Conservation (phyloP, 2,797 vertebrate genomes). For the Sphenopsis melanotis region DNA sequence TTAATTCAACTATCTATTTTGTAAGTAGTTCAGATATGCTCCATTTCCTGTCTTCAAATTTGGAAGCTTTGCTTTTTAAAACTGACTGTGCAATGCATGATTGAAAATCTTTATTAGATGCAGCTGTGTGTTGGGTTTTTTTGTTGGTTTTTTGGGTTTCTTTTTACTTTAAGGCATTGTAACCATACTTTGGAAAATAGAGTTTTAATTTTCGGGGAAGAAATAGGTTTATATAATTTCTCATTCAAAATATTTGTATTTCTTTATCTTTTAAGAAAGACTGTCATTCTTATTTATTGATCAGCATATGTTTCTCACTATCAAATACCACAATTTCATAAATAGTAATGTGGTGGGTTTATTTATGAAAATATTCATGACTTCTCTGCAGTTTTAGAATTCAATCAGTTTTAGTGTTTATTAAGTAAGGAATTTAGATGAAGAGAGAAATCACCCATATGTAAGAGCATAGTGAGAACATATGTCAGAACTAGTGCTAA, state of each 20-base stretch:
- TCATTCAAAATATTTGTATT: not conserved
- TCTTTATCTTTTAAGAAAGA: not conserved
- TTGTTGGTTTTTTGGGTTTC: not conserved
- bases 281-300: conserved; percentile 16
- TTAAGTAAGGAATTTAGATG: conserved; percentile 27
- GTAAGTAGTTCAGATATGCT: not conserved
- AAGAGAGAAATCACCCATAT: conserved; percentile 45
- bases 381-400: conserved; percentile 24
- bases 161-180: not conserved
- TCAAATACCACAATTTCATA: conserved; percentile 19
- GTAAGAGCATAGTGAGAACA: conserved; percentile 53
- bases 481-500: conserved; percentile 50
- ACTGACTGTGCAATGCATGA: not conserved
- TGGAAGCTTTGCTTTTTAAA: not conserved
- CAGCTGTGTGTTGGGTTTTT: not conserved
- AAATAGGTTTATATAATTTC: not conserved
- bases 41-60: not conserved
- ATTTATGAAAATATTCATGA: conserved; percentile 50
- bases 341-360: conserved; percentile 7
- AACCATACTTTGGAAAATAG: not conserved
- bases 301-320: conserved; percentile 12
- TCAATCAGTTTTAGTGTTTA: not conserved
- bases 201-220: not conserved
- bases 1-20: not conserved
- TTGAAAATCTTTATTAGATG: not conserved